phyloP scores from a whole-genome alignment of 2,113 vertebrate species.

The Echinops telfairi region DNA sequence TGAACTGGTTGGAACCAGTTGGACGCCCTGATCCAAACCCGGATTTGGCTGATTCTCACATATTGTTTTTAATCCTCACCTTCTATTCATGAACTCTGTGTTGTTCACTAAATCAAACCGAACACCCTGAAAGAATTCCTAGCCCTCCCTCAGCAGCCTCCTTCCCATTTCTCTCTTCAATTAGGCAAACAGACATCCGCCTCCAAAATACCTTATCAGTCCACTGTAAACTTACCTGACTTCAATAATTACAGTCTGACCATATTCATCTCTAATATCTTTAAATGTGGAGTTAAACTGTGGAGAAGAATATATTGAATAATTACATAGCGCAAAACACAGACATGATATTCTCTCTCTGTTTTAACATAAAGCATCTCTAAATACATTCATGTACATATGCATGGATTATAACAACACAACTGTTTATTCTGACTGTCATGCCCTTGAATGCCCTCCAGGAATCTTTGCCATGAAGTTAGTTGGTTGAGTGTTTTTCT shows the following conservation, averaged over 20 bases:
- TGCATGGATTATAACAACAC: background rate
- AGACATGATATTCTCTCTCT: background rate
- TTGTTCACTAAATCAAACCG: background rate
- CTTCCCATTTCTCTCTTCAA: background rate
- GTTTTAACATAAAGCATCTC: slow-evolving; percentile 8
- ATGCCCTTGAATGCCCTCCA: background rate
- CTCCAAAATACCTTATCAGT: background rate
- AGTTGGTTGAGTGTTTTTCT: background rate
- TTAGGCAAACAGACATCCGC: background rate
- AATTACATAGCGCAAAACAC: background rate
- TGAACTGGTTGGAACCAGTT: too few species aligned
- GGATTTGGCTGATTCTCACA: too few species aligned
- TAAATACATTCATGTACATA: slow-evolving; percentile 14
- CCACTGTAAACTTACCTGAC: slow-evolving; percentile 82
- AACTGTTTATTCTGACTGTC: background rate
- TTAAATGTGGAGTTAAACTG: fast-evolving
- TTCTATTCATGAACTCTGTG: background rate
- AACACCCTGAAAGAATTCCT: background rate
- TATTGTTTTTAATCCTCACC: background rate
- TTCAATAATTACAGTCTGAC: slow-evolving; percentile 57
- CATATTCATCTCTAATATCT: fast-evolving
- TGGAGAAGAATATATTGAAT: slow-evolving; percentile 67
- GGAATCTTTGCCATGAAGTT: background rate
- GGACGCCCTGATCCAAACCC: too few species aligned
- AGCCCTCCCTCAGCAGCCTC: background rate